Percentiles rank a stretch among this genome's conserved stretches.
Evolutionary conservation across 2,888 invertebrate species (phyloP).

Genomic region (Diplolepis rosae): DNA sequence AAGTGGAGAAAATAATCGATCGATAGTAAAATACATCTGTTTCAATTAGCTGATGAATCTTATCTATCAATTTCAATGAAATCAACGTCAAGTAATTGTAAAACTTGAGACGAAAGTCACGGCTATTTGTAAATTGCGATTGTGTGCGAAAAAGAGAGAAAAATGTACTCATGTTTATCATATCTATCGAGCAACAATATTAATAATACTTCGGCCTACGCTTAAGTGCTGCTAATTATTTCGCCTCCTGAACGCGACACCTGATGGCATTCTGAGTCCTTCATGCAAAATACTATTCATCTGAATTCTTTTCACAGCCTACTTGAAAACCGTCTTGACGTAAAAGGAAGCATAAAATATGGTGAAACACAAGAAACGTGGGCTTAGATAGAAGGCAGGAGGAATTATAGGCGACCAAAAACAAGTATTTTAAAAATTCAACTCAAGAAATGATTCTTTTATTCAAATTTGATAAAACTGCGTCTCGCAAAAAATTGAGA

Average conservation of each 20-base stretch:
- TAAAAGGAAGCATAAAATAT: constrained; percentile 3
- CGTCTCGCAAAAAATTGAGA: too few relatives aligned
- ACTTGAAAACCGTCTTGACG: constrained; percentile 1
- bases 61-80: constrained; percentile 6
- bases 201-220: constrained; percentile 15
- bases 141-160: not conserved
- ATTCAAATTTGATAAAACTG: too few relatives aligned
- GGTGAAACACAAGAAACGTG: constrained; percentile 23
- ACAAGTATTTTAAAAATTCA: not conserved
- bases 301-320: not conserved
- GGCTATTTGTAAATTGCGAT: constrained; percentile 8
- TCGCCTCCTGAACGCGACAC: not conserved
- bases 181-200: not conserved
- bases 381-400: constrained; percentile 8
- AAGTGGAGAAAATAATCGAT: too few relatives aligned
- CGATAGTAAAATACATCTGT: not conserved
- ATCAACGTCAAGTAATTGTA: constrained; percentile 3
- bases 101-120: not conserved
- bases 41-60: constrained; percentile 5
- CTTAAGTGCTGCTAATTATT: constrained; percentile 16
- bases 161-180: not conserved
- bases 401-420: not conserved
- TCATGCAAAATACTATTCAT: not conserved
- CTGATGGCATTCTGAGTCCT: constrained; percentile 16
- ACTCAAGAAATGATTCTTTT: too few relatives aligned